Percentiles rank a stretch among this genome's conserved stretches.
phyloP scores from a whole-genome alignment of 2,113 vertebrate genomes.

The Ifrita kowaldi region DNA sequence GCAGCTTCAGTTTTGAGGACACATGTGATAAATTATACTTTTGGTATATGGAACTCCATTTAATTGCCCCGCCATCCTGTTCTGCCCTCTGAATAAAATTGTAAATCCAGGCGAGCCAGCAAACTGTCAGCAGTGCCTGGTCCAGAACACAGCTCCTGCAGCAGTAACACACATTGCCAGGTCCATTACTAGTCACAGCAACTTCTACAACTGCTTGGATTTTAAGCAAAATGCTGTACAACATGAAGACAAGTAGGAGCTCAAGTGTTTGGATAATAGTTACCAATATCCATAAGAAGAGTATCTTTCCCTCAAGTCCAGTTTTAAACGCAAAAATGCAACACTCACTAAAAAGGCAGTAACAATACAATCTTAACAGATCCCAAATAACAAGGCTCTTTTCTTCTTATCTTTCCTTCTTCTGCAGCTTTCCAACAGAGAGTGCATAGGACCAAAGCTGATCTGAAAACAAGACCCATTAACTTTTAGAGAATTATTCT shows the following conservation, averaged over 20 bases:
- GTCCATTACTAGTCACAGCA: neutral
- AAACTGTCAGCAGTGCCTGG: neutral
- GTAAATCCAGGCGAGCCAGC: neutral
- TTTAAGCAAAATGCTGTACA: neutral
- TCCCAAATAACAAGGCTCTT: neutral
- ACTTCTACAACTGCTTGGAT: neutral
- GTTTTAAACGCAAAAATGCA: neutral
- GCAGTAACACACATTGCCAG: neutral
- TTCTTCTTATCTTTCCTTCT: neutral
- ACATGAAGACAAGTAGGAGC: neutral
- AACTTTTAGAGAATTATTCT: neutral
- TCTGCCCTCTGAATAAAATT: neutral
- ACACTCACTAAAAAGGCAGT: neutral
- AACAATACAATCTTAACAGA: neutral
- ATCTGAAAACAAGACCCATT: neutral
- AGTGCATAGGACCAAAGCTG: neutral
- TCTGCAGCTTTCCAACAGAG: neutral
- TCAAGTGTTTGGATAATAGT: neutral
- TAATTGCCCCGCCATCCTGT: conserved; percentile 2
- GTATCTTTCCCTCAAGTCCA: neutral
- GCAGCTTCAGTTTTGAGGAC: neutral
- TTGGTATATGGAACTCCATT: neutral
- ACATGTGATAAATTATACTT: conserved; percentile 10
- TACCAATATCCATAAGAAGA: neutral
- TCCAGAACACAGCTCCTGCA: neutral